Evolutionary conservation across 2,113 vertebrate genomes (phyloP).

Genomic region (Genyomyrus donnyi): DNA sequence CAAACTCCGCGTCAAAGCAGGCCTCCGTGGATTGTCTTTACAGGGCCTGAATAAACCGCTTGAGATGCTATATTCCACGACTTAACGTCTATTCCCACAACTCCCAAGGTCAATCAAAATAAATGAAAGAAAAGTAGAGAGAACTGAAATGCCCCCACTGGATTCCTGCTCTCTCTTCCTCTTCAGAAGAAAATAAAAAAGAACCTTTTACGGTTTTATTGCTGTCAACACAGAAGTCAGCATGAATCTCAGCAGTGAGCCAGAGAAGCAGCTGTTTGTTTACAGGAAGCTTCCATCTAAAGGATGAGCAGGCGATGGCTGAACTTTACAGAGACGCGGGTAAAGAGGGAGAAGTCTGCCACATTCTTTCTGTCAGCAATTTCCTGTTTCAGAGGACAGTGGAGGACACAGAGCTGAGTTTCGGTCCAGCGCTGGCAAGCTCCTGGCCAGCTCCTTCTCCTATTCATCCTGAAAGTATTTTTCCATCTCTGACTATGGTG

Average conservation of each 20-base stretch:
- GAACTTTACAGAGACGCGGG: conserved; percentile 50
- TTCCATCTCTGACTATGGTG: background rate
- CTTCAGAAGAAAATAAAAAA: background rate
- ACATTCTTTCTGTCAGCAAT: conserved; percentile 67
- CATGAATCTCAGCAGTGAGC: background rate
- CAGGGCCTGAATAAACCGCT: background rate
- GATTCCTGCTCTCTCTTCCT: background rate
- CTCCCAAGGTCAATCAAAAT: background rate
- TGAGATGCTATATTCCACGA: background rate
- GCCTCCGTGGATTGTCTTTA: background rate
- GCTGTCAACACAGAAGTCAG: background rate
- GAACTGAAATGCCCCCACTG: background rate
- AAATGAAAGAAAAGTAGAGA: background rate
- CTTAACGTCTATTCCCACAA: background rate
- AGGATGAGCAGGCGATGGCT: conserved; percentile 46
- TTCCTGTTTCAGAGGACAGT: conserved; percentile 57
- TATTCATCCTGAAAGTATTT: conserved; percentile 6
- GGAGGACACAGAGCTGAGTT: conserved; percentile 43
- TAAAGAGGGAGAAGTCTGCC: conserved; percentile 44
- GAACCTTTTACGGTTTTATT: background rate
- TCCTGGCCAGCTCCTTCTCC: conserved; percentile 11
- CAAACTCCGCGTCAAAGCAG: background rate
- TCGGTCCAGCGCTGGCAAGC: conserved; percentile 33
- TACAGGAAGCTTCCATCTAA: conserved; percentile 65
- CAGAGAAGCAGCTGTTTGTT: conserved; percentile 45